Percentiles rank a stretch among this genome's conserved stretches.
Conservation (phyloP, 2,888 invertebrate genomes). For the Synanthedon vespiformis region DNA sequence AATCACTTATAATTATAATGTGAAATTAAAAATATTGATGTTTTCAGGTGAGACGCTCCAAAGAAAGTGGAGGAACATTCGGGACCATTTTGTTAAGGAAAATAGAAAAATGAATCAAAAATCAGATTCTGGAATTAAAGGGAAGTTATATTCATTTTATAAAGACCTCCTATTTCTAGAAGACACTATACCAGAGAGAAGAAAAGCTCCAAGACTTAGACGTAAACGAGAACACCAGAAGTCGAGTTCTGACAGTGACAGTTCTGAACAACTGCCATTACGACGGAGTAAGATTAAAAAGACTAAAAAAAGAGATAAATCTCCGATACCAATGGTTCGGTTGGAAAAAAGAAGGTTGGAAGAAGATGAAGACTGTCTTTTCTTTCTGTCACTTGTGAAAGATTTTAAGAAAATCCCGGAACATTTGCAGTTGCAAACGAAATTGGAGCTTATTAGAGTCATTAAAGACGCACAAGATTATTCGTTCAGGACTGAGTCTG, state of each 20-base stretch:
- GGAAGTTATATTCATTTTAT: slow-evolving; percentile 7
- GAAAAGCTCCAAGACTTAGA: not conserved
- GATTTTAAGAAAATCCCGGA: slow-evolving; percentile 13
- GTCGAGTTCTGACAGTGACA: slow-evolving; percentile 5
- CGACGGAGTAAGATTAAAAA: slow-evolving; percentile 5
- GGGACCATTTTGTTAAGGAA: too few species aligned
- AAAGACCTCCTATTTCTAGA: slow-evolving; percentile 10
- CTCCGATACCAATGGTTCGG: slow-evolving; percentile 2
- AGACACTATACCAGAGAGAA: slow-evolving; percentile 10
- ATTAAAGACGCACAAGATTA: too few species aligned
- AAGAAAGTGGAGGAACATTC: too few species aligned
- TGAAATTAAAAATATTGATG: too few species aligned
- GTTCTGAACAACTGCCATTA: slow-evolving; percentile 5
- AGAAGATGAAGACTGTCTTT: slow-evolving; percentile 12
- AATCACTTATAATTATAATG: too few species aligned
- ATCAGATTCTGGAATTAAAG: too few species aligned
- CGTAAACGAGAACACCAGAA: slow-evolving; percentile 6
- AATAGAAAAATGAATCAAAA: too few species aligned
- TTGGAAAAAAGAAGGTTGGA: slow-evolving; percentile 6
- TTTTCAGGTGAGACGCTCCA: too few species aligned
- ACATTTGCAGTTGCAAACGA: slow-evolving; percentile 9
- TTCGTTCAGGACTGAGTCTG: too few species aligned
- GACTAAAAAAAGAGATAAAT: slow-evolving; percentile 5
- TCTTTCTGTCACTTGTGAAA: slow-evolving; percentile 14
- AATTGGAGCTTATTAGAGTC: slow-evolving; percentile 1